Base-by-base conservation (phyloP, 2,113 vertebrate species). In the Marmota flaviventris region DNA sequence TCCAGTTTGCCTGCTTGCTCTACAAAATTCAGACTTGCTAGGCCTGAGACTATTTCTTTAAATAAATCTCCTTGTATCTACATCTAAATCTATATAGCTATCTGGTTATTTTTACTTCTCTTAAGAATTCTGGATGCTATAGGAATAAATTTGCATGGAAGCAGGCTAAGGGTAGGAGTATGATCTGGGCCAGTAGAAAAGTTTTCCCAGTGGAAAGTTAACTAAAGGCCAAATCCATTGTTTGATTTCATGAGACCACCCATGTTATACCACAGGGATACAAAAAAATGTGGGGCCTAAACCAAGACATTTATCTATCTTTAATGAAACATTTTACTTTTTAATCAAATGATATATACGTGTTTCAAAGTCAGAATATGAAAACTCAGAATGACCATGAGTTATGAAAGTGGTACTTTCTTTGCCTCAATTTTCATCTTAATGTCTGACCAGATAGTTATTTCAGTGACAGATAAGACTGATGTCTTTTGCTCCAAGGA, bases 261-360 rank as follows among this genome's bases (percentile, higher is more conserved):
- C 20, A 32, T 58, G 5, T 48, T 78, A 10, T 84, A 78, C 2
- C 39, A 79, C 56, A 89, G 84, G n/a, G 20, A 81, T 17, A 7
- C 39, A 45, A 78, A 37, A 58, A 27, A 25, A 48, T 70, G 34
- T 81, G 45, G 17, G n/a, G 34, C 16, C 37, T 53, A 85, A 51
- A 77, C 53, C 70, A 78, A 92, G 34, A 73, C 13, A 25, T 72
- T 24, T 34, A 45, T 69, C 67, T 34, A 45, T 69, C 67, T n/a
- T 42, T 29, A 92, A 84, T 56, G 67, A 84, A 88, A 73, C 27
- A 58, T 77, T 95, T 76, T 76, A 53, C 88, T 69, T 37, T 83
- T 83, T 83, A 69, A 58, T 67, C 76, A 20, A 92, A 67, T 22
- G 65, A 83, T 81, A 42, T 32, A 51, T 76, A 83, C 69, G 65